phyloP scores from a whole-genome alignment of 2,113 vertebrate species.

The Phocoena phocoena region DNA sequence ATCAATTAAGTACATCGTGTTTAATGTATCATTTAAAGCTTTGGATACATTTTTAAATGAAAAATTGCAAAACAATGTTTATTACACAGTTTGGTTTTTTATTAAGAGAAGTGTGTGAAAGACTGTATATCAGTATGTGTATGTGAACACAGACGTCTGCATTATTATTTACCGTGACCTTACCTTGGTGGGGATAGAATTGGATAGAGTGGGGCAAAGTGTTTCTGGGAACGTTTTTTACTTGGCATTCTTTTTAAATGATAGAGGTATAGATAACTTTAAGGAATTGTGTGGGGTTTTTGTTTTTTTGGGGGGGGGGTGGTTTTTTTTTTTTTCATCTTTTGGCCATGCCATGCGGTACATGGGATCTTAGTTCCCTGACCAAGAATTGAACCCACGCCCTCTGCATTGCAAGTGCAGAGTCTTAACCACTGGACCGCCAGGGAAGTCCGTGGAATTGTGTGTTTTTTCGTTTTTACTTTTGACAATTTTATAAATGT shows the following conservation, averaged over 20 bases:
- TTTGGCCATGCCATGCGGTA: no score
- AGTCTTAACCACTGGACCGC: no score
- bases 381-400: no score
- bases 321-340: no score
- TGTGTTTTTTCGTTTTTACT: neutral
- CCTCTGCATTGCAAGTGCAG: no score
- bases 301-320: neutral
- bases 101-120: neutral
- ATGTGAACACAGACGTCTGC: neutral
- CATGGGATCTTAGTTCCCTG: no score
- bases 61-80: neutral
- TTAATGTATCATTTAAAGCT: no score
- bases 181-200: neutral
- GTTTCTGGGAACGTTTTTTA: neutral
- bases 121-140: neutral
- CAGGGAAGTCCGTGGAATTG: neutral
- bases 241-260: neutral
- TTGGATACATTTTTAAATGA: neutral
- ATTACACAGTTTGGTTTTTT: neutral
- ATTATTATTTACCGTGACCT: neutral
- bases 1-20: no score
- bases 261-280: neutral
- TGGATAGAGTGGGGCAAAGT: neutral
- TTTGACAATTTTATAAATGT: neutral
- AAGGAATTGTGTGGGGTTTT: neutral